A percentile compares a stretch with the other conserved stretches of the same genome.
phyloP scores from a whole-genome alignment of 2,888 invertebrate species.

The Macrosoma leucophasiata region DNA sequence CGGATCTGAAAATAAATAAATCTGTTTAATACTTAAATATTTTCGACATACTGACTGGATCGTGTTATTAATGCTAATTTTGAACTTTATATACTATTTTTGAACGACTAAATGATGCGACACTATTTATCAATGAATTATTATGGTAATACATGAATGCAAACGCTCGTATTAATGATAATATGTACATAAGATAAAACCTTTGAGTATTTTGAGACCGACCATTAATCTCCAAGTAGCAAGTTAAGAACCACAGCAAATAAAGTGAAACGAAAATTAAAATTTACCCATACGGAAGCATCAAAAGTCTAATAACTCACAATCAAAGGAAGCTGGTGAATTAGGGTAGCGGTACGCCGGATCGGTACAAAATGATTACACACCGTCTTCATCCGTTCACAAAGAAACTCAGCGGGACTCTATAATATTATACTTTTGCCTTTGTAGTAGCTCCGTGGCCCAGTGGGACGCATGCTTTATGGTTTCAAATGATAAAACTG shows the following conservation, averaged over 20 bases:
- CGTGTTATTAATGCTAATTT: too few relatives aligned
- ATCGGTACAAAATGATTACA: constrained; percentile 72
- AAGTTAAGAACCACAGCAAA: neutral
- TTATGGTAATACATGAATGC: too few relatives aligned
- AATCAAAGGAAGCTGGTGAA: constrained; percentile 67
- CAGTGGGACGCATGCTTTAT: constrained; percentile 73
- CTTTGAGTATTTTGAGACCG: too few relatives aligned
- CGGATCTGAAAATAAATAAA: too few relatives aligned
- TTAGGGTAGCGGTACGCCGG: constrained; percentile 66
- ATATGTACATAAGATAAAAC: too few relatives aligned
- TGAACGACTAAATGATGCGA: too few relatives aligned
- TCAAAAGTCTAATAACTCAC: constrained; percentile 67
- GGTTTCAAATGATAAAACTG: constrained; percentile 74
- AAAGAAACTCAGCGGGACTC: constrained; percentile 72
- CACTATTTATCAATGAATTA: too few relatives aligned
- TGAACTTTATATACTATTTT: too few relatives aligned
- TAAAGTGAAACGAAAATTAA: constrained; percentile 32
- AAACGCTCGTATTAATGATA: too few relatives aligned
- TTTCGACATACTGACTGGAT: constrained; percentile 18
- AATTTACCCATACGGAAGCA: constrained; percentile 70
- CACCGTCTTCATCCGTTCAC: constrained; percentile 67
- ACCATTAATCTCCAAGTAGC: neutral
- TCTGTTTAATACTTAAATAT: too few relatives aligned
- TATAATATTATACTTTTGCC: constrained; percentile 70
- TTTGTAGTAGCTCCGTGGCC: constrained; percentile 65